These are phyloP conservation scores for Drosophila lutescens DNA, from an alignment of 2,888 invertebrate genomes.

Conservation along the genomic window DNA sequence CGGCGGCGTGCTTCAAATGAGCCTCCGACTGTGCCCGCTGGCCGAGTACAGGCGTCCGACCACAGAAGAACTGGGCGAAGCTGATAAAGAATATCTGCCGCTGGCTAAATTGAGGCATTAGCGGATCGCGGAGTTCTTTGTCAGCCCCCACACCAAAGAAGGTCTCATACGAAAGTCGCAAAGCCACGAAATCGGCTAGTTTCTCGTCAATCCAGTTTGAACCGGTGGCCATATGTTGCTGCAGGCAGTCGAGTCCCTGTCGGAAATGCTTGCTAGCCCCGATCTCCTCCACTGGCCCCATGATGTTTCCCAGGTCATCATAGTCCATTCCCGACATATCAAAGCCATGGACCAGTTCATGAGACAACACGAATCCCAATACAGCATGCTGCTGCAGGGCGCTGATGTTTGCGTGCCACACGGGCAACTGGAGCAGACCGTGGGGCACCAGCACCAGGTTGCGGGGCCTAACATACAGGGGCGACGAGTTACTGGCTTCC, in stretches of 20 bases:
- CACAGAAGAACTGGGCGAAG: conserved; percentile 82
- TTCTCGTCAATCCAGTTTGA: conserved; percentile 79
- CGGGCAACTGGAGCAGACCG: conserved; percentile 75
- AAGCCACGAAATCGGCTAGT: conserved; percentile 80
- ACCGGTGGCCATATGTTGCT: conserved; percentile 77
- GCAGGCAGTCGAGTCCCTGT: conserved; percentile 75
- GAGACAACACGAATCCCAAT: conserved; percentile 79
- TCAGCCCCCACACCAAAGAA: conserved; percentile 63
- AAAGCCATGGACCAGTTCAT: conserved; percentile 81
- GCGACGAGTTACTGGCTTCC: conserved; percentile 79
- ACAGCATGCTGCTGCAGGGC: conserved; percentile 75
- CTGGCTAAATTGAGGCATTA: conserved; percentile 72
- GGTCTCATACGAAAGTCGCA: conserved; percentile 79
- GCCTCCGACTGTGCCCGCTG: conserved; percentile 46
- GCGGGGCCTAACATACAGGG: conserved; percentile 77
- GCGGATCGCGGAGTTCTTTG: conserved; percentile 50
- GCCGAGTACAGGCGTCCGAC: conserved; percentile 69
- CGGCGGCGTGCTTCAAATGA: conserved; percentile 76
- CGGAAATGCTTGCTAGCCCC: conserved; percentile 70
- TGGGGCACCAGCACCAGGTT: conserved; percentile 80
- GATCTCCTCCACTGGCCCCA: conserved; percentile 81
- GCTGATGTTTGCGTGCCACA: conserved; percentile 75
- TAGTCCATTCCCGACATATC: conserved; percentile 81
- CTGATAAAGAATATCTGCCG: conserved; percentile 80
- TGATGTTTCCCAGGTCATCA: conserved; percentile 79